Percentiles rank a stretch among this genome's conserved stretches.
phyloP scores from a whole-genome alignment of 1,140 invertebrate genomes.

The Mactra quadrangularis region DNA sequence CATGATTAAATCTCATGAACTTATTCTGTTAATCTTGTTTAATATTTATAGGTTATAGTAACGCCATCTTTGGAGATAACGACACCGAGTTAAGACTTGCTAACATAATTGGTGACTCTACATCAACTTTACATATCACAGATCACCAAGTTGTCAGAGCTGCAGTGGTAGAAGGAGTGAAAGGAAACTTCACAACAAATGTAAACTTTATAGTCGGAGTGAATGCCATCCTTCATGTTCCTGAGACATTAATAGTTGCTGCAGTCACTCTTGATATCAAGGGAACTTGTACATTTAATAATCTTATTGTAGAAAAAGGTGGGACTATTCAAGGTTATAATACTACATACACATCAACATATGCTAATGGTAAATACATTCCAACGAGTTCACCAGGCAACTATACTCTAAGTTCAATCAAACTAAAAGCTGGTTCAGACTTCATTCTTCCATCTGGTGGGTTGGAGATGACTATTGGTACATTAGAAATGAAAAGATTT shows the following conservation, averaged over 20 bases:
- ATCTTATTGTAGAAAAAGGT: conserved; percentile 68
- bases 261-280: conserved; percentile 63
- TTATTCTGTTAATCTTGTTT: too few relatives aligned
- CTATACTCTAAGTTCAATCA: conserved; percentile 65
- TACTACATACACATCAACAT: conserved; percentile 71
- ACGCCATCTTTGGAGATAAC: conserved; percentile 58
- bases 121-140: conserved; percentile 66
- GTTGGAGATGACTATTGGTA: conserved; percentile 65
- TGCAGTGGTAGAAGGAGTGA: conserved; percentile 67
- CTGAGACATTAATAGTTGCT: conserved; percentile 67
- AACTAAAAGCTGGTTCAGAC: conserved; percentile 66
- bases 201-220: conserved; percentile 69
- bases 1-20: too few relatives aligned
- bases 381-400: conserved; percentile 60
- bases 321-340: conserved; percentile 63
- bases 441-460: conserved; percentile 61
- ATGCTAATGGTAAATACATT: conserved; percentile 63
- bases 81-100: conserved; percentile 60
- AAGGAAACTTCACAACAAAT: conserved; percentile 61
- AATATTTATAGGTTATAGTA: conserved; percentile 66
- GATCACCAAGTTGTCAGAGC: conserved; percentile 67
- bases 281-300: conserved; percentile 72
- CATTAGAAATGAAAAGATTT: conserved; percentile 69
- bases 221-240: conserved; percentile 57
- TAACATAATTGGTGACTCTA: conserved; percentile 69